Evolutionary conservation across 2,888 invertebrate species (phyloP).

Genomic region (Dicyrtoma fusca): DNA sequence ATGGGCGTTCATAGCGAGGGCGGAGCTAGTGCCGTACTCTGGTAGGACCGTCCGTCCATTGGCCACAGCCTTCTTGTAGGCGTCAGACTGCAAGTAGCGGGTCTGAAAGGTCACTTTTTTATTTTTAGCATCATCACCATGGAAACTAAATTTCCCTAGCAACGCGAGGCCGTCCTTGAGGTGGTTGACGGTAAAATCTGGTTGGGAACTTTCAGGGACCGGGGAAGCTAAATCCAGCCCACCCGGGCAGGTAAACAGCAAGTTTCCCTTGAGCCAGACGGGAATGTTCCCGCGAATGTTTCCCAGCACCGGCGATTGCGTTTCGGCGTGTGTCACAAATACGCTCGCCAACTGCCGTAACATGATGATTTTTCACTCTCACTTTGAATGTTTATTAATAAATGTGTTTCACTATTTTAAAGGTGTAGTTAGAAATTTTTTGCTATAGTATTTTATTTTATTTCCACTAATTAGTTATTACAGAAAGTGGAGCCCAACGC

Average conservation of each 20-base stretch:
- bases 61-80: conserved; percentile 11
- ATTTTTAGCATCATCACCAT: neutral
- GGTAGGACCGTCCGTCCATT: conserved; percentile 17
- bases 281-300: neutral
- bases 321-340: no score
- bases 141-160: neutral
- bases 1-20: neutral
- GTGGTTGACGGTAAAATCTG: conserved; percentile 1
- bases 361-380: no score
- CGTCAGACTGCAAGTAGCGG: conserved; percentile 11
- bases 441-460: no score
- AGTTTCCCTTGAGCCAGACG: conserved; percentile 16
- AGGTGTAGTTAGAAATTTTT: no score
- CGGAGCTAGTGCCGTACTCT: conserved; percentile 1
- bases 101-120: neutral
- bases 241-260: neutral
- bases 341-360: no score
- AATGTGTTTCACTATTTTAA: no score
- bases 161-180: conserved; percentile 6
- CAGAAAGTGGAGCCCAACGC: no score
- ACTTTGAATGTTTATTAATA: no score
- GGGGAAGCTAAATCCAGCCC: conserved; percentile 5
- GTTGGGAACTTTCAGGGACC: no score
- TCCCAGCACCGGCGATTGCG: no score
- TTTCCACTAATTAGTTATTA: no score